Evolutionary conservation across 2,888 invertebrate species (phyloP).

Genomic region (Selenia dentaria): DNA sequence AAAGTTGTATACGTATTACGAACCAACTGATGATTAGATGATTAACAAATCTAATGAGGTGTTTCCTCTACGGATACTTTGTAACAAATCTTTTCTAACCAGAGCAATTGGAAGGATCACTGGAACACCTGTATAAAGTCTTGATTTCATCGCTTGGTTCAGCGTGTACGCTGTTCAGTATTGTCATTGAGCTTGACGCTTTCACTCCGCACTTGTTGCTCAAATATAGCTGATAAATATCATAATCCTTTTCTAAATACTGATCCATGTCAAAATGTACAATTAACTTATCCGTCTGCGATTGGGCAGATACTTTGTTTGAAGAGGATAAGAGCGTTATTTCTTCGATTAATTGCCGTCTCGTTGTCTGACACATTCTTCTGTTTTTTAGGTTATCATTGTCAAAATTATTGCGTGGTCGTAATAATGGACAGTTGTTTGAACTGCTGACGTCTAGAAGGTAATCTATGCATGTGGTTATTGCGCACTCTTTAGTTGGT

Average conservation of each 20-base stretch:
- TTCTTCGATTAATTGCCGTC: slow-evolving; percentile 46
- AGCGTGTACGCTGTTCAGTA: slow-evolving; percentile 31
- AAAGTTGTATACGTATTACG: too few relatives aligned
- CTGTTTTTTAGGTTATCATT: slow-evolving; percentile 26
- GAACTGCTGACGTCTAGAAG: slow-evolving; percentile 34
- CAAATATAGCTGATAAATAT: slow-evolving; percentile 50
- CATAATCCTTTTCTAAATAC: slow-evolving; percentile 40
- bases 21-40: too few relatives aligned
- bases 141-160: slow-evolving; percentile 57
- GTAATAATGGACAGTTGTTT: slow-evolving; percentile 27
- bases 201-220: slow-evolving; percentile 39
- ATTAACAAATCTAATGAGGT: too few relatives aligned
- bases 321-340: slow-evolving; percentile 41
- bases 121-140: slow-evolving; percentile 63
- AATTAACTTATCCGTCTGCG: slow-evolving; percentile 49
- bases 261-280: slow-evolving; percentile 30
- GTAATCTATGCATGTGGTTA: slow-evolving; percentile 45
- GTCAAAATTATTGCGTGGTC: slow-evolving; percentile 10
- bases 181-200: slow-evolving; percentile 45
- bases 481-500: slow-evolving; percentile 43
- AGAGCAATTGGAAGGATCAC: slow-evolving; percentile 57
- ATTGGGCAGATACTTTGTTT: slow-evolving; percentile 49
- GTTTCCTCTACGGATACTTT: too few relatives aligned
- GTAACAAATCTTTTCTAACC: too few relatives aligned
- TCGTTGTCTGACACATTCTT: slow-evolving; percentile 26